These are phyloP conservation scores for Resseliella maxima DNA, from an alignment of 2,888 invertebrate species.

Conservation along the genomic window DNA sequence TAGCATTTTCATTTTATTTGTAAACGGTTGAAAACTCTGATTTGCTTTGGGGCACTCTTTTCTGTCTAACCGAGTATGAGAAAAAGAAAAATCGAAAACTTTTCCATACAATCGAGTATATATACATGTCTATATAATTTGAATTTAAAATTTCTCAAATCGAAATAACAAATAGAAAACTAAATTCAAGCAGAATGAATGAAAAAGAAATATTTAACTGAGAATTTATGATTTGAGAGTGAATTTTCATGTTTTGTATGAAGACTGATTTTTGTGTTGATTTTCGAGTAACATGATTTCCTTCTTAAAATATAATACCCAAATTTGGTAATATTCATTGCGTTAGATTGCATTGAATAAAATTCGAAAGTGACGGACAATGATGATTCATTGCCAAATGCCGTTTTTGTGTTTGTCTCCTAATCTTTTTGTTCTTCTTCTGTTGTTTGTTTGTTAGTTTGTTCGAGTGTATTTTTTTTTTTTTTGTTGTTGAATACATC, in stretches of 20 bases:
- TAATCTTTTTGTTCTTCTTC: too few relatives aligned
- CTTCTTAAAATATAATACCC: background rate
- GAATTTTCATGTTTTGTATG: constrained; percentile 27
- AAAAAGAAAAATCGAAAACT: too few relatives aligned
- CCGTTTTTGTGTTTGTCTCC: background rate
- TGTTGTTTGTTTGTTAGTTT: too few relatives aligned
- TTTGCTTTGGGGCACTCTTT: background rate
- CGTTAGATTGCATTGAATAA: too few relatives aligned
- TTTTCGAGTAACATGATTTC: background rate
- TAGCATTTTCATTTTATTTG: background rate
- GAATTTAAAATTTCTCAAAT: too few relatives aligned
- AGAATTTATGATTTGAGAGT: background rate
- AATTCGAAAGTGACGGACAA: too few relatives aligned
- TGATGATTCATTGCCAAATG: background rate
- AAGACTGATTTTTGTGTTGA: background rate
- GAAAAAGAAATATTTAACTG: too few relatives aligned
- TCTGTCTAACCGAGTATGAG: background rate
- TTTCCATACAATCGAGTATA: too few relatives aligned
- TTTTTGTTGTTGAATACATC: background rate
- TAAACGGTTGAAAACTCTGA: background rate
- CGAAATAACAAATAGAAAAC: too few relatives aligned
- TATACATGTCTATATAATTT: too few relatives aligned
- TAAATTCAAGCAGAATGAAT: too few relatives aligned
- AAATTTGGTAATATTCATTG: background rate
- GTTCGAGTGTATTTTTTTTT: too few relatives aligned